Evolutionary conservation across 1,140 invertebrate species (phyloP).

Genomic region (Drosophila repleta): DNA sequence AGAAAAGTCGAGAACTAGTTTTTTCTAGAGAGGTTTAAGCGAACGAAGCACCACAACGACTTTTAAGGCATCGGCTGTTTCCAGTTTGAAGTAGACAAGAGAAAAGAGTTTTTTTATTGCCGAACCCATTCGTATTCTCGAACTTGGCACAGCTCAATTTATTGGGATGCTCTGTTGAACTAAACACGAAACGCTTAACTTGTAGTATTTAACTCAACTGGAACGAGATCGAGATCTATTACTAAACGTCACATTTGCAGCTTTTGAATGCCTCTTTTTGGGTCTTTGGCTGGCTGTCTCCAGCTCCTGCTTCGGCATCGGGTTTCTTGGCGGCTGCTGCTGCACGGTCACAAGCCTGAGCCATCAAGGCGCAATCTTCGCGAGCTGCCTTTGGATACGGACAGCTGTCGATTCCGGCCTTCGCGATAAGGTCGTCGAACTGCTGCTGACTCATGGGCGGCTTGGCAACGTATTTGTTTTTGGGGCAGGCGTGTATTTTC

Average conservation of each 20-base stretch:
- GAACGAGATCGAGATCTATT: not conserved
- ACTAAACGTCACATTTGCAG: constrained; percentile 16
- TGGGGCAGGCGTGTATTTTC: constrained; percentile 62
- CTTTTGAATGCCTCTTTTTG: constrained; percentile 29
- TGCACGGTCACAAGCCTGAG: constrained; percentile 5
- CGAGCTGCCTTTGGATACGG: constrained; percentile 39
- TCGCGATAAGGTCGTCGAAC: constrained; percentile 19
- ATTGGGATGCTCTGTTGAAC: not conserved
- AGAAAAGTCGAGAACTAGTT: too few species aligned
- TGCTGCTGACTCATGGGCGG: constrained; percentile 26
- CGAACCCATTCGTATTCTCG: not conserved
- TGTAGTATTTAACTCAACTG: not conserved
- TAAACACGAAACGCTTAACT: not conserved
- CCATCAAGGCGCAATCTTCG: constrained; percentile 46
- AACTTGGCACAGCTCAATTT: not conserved
- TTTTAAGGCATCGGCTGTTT: too few species aligned
- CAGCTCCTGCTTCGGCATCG: not conserved
- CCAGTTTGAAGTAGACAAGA: too few species aligned
- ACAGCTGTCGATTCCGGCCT: constrained; percentile 39
- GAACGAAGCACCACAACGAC: too few species aligned
- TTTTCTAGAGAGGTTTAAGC: too few species aligned
- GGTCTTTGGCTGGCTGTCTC: constrained; percentile 6
- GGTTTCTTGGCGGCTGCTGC: not conserved
- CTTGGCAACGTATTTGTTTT: constrained; percentile 43
- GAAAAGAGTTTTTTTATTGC: not conserved